These are phyloP conservation scores for Heterodera filipjevi DNA, from an alignment of 2,888 invertebrate genomes.

Conservation along the genomic window DNA sequence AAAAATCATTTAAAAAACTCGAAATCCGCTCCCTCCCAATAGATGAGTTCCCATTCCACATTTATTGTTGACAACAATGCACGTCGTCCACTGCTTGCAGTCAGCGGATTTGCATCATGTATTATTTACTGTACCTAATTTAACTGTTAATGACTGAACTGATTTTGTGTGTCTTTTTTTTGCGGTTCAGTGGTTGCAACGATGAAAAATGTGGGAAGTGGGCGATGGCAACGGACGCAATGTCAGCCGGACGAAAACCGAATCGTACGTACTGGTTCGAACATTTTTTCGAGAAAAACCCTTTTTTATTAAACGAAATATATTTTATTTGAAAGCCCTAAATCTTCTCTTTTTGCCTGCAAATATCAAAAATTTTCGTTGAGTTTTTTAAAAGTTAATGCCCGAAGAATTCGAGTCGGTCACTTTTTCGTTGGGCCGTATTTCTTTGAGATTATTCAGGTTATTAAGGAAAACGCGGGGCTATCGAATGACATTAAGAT, in stretches of 20 bases:
- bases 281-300: too few species aligned
- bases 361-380: too few species aligned
- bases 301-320: background rate
- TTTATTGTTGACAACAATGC: constrained; percentile 48
- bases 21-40: too few species aligned
- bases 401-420: too few species aligned
- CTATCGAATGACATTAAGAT: too few species aligned
- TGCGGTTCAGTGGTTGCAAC: background rate
- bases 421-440: too few species aligned
- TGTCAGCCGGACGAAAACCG: background rate
- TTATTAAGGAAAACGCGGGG: too few species aligned
- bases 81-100: constrained; percentile 45
- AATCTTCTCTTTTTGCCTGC: too few species aligned
- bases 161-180: background rate
- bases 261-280: too few species aligned
- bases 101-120: constrained; percentile 40
- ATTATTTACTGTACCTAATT: background rate
- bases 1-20: background rate
- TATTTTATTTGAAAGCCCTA: too few species aligned
- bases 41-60: constrained; percentile 48
- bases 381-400: too few species aligned
- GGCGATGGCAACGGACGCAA: background rate
- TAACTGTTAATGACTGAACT: background rate
- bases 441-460: too few species aligned
- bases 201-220: background rate